Conservation (phyloP, 1,140 invertebrate genomes). For the Halyomorpha halys region DNA sequence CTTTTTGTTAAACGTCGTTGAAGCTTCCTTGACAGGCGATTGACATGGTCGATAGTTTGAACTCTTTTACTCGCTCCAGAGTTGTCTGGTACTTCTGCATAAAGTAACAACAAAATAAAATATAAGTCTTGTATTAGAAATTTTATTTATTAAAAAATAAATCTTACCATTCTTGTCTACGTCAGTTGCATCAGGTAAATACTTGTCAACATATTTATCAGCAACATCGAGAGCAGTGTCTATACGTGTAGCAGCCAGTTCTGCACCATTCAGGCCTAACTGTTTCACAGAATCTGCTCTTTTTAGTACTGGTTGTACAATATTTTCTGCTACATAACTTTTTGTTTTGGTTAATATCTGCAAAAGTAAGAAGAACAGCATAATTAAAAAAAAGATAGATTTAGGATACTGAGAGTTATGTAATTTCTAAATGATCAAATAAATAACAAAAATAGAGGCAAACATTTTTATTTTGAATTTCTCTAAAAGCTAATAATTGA, state of each 20-base stretch:
- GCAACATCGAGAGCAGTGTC: conserved; percentile 61
- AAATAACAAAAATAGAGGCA: too few species aligned
- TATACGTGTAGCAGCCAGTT: conserved; percentile 53
- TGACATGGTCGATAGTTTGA: conserved; percentile 62
- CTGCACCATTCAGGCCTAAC: conserved; percentile 53
- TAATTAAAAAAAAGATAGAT: too few species aligned
- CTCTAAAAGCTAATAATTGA: too few species aligned
- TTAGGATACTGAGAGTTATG: too few species aligned
- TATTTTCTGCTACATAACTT: conserved; percentile 53
- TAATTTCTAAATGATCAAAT: too few species aligned
- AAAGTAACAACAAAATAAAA: background rate
- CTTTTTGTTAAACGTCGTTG: conserved; percentile 58
- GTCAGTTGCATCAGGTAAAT: conserved; percentile 55
- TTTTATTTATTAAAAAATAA: background rate
- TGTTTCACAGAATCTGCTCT: conserved; percentile 66
- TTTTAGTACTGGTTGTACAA: conserved; percentile 55
- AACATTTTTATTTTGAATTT: too few species aligned
- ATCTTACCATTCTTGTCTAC: conserved; percentile 29
- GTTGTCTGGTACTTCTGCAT: background rate
- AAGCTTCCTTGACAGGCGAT: conserved; percentile 55
- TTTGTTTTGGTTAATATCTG: conserved; percentile 67
- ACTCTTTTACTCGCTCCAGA: conserved; percentile 43
- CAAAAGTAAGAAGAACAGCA: conserved; percentile 25
- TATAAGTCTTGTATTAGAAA: background rate
- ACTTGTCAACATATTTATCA: conserved; percentile 69